Evolutionary conservation across 2,113 vertebrate species (phyloP).

Genomic region (Parus major): DNA sequence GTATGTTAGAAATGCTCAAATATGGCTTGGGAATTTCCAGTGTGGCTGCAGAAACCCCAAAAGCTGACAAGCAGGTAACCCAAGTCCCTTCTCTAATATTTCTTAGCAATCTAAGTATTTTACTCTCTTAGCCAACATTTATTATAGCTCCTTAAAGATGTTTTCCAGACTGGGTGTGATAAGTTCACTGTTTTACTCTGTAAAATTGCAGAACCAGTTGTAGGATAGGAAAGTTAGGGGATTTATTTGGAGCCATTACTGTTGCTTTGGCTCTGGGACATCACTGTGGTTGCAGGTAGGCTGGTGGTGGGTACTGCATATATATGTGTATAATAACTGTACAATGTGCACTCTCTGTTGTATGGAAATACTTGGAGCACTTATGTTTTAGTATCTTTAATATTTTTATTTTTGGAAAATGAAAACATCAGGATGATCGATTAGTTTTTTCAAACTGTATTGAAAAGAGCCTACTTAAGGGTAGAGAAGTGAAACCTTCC

Average conservation of each 20-base stretch:
- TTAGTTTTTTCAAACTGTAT: not conserved
- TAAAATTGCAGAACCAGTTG: not conserved
- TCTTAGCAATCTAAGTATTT: not conserved
- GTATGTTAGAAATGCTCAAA: not conserved
- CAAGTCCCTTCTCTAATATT: slow-evolving; percentile 20
- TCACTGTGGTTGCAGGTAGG: not conserved
- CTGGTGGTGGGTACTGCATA: not conserved
- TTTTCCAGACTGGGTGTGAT: slow-evolving; percentile 22
- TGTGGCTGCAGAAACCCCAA: not conserved
- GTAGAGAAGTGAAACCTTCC: not conserved
- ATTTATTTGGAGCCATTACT: not conserved
- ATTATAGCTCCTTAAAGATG: not conserved
- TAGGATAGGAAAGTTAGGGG: not conserved
- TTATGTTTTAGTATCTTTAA: not conserved
- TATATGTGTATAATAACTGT: fast-evolving
- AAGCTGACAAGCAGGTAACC: not conserved
- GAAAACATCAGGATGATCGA: not conserved
- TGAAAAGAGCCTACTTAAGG: not conserved
- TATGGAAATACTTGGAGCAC: not conserved
- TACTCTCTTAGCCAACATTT: not conserved
- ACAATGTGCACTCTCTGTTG: not conserved
- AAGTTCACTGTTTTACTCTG: not conserved
- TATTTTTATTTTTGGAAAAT: not conserved
- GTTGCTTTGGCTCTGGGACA: not conserved
- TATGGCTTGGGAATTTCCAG: not conserved